A percentile compares a stretch with the other conserved stretches of the same genome.
Conservation (phyloP, 2,113 vertebrate species). For the Nannospalax galili region DNA sequence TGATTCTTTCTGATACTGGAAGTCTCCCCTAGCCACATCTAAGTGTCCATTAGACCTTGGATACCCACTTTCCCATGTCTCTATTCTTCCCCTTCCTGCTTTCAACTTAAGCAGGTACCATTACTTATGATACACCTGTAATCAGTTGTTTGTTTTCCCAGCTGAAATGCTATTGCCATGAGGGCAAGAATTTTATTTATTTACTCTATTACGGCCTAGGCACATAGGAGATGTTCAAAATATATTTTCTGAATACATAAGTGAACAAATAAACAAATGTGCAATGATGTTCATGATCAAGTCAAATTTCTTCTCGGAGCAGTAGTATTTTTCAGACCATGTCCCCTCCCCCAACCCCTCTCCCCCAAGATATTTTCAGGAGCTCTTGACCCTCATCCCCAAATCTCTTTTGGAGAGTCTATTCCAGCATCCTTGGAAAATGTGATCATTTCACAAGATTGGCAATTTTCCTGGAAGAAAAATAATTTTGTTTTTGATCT, state of each 20-base stretch:
- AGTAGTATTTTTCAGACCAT: background rate
- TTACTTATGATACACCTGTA: background rate
- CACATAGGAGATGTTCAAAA: background rate
- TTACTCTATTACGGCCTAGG: background rate
- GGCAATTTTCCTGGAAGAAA: slow-evolving; percentile 56
- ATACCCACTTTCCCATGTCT: background rate
- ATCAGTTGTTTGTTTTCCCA: background rate
- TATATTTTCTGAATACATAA: background rate
- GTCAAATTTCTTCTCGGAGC: background rate
- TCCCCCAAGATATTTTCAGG: background rate
- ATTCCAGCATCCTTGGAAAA: slow-evolving; percentile 11
- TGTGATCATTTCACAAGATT: background rate
- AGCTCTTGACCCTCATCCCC: background rate
- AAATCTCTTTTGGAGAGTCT: background rate
- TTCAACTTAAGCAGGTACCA: background rate
- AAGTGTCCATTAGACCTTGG: background rate
- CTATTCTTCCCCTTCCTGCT: too few species aligned
- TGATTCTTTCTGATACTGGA: background rate
- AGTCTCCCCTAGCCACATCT: background rate
- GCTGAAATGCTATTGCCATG: background rate
- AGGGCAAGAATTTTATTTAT: background rate
- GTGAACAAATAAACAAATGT: slow-evolving; percentile 12
- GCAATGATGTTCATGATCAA: background rate
- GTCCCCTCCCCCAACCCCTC: background rate
- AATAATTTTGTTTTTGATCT: slow-evolving; percentile 48